phyloP scores from a whole-genome alignment of 2,797 vertebrate species.

The Thripadectes ignobilis region DNA sequence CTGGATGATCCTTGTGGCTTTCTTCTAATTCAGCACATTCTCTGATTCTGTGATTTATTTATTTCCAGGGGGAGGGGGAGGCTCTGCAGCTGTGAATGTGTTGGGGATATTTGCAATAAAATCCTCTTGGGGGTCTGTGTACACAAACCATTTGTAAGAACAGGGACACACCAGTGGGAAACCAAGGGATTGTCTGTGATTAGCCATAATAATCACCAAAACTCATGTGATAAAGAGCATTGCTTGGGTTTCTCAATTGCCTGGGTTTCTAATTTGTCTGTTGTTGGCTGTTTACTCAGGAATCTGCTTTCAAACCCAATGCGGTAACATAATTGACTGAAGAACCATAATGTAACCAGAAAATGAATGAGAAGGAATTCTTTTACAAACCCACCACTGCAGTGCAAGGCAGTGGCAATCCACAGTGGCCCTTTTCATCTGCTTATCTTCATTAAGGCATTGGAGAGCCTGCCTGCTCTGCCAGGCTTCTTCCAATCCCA shows the following conservation, averaged over 20 bases:
- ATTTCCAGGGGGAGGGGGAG: not conserved
- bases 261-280: not conserved
- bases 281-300: slow-evolving; percentile 26
- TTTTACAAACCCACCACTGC: slow-evolving; percentile 62
- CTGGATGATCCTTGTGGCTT: not conserved
- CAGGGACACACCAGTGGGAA: rapidly evolving
- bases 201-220: not conserved
- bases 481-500: not conserved
- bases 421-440: slow-evolving; percentile 48
- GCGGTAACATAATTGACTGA: slow-evolving; percentile 56
- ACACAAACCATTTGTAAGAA: not conserved
- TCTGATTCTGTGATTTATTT: not conserved
- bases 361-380: slow-evolving; percentile 54
- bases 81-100: not conserved
- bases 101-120: not conserved
- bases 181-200: not conserved
- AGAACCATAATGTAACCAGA: slow-evolving; percentile 58
- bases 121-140: not conserved
- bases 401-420: slow-evolving; percentile 25
- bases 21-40: not conserved
- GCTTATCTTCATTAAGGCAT: slow-evolving; percentile 67
- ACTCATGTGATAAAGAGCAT: not conserved
- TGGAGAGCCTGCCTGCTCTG: slow-evolving; percentile 10
- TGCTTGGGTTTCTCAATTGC: not conserved
- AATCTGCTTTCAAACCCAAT: slow-evolving; percentile 17